Base-by-base conservation (phyloP, 2,113 vertebrate species). In the Camelus bactrianus region DNA sequence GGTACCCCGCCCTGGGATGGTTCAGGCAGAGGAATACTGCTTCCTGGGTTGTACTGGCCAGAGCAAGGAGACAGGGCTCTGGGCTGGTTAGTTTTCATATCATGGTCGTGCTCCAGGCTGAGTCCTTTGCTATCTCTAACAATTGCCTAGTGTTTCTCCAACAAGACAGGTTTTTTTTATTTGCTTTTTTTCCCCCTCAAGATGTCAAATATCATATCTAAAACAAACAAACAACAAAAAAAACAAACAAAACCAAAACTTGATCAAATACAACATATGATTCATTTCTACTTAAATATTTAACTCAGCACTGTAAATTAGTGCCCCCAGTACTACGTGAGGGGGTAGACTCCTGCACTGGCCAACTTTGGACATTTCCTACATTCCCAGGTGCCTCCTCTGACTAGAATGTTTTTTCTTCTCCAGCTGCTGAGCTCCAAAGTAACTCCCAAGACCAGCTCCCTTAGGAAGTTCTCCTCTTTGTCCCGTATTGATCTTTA, bases 281-380 rank as follows among this genome's bases (percentile, higher is more conserved):
- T 64, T 80, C 91, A 83, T 58, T 80, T 35, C 38, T 32, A 20
- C 11, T 6, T 65, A 79, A 35, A 56, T 79, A 56, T 79, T 79
- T 79, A 24, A 35, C 50, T 79, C 11, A 38, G 30, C 30, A 26
- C 26, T 69, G 79, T n/a, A 54, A 48, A 35, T 38, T 17, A 22
- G 62, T 8, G 30, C 24, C 13, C 30, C 22, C 42, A 9, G 54
- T 15, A 7, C 17, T 0, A 0, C 8, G 3, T 16, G 15, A 73
- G n/a, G 35, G 28, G 0, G 8, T 6, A 20, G 65, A 19, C 9
- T 8, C 69, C 24, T 32, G 48, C 0, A 0, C 0, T n/a, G 69
- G n/a, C 56, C 77, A 52, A 58, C 6, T 17, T 70, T 6, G 6
- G 75, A 3, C 35, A 13, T 17, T 79, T 52, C 46, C 69, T 48